These are phyloP conservation scores for Adrianichthys oophorus DNA, from an alignment of 2,797 vertebrate genomes.

Conservation along the genomic window DNA sequence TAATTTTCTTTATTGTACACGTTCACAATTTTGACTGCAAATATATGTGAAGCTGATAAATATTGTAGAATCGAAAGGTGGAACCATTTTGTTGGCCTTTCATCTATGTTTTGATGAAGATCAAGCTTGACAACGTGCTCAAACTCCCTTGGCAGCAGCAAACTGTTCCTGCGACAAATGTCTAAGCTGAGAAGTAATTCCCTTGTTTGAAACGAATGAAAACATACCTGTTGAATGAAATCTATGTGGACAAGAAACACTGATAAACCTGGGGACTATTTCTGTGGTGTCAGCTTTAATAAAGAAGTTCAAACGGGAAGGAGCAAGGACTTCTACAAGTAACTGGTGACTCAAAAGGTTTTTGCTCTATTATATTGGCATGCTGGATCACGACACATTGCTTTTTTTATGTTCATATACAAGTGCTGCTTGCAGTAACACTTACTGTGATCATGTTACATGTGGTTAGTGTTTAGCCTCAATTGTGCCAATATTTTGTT, in stretches of 20 bases:
- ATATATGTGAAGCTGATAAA: no score
- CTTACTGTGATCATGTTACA: constrained; percentile 37
- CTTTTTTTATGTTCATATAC: background rate
- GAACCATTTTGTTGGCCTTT: no score
- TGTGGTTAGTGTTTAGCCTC: no score
- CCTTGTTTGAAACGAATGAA: no score
- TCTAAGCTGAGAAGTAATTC: no score
- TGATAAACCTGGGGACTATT: background rate
- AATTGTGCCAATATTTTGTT: no score
- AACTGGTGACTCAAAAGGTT: background rate
- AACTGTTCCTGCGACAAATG: background rate
- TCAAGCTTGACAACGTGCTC: background rate
- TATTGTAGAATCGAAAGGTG: no score
- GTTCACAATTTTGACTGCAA: no score
- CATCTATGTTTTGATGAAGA: background rate
- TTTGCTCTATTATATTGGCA: background rate
- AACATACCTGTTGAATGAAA: no score
- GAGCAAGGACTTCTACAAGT: background rate
- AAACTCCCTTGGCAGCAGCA: background rate
- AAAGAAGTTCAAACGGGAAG: background rate
- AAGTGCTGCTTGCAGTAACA: constrained; percentile 33
- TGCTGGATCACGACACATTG: background rate
- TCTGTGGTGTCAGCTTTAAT: background rate
- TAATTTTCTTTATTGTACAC: no score
- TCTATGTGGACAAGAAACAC: background rate